Percentiles rank a stretch among this genome's conserved stretches.
phyloP scores from a whole-genome alignment of 2,113 vertebrate species.

The Vulpes lagopus region DNA sequence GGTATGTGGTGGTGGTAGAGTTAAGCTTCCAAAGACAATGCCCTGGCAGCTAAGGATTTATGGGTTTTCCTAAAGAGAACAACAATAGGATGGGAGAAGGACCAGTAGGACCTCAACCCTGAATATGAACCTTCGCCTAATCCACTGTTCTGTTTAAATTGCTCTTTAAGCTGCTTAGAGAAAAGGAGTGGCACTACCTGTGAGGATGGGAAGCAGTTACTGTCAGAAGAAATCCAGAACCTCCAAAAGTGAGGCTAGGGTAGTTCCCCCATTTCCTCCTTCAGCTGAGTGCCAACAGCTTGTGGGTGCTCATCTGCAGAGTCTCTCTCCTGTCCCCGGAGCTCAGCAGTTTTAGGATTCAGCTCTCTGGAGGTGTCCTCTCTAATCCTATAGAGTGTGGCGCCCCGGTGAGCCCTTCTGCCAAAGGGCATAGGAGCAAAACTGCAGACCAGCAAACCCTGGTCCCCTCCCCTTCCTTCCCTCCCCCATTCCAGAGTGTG shows the following conservation, averaged over 20 bases:
- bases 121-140: neutral
- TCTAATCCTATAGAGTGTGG: neutral
- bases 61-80: neutral
- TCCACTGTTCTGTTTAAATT: neutral
- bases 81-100: neutral
- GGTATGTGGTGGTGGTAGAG: slow-evolving; percentile 15
- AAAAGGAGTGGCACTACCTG: neutral
- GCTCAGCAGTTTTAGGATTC: neutral
- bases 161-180: neutral
- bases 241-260: neutral
- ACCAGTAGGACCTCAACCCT: neutral
- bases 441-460: neutral
- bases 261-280: too few species aligned
- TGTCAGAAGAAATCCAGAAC: neutral
- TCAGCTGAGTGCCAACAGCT: neutral
- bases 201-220: neutral
- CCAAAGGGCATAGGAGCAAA: neutral
- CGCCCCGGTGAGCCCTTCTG: neutral
- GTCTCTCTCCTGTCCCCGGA: neutral
- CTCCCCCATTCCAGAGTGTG: neutral
- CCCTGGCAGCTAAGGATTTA: neutral
- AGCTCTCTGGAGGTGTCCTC: neutral
- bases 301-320: neutral
- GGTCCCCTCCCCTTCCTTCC: neutral
- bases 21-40: neutral